These are phyloP conservation scores for Listronotus bonariensis DNA, from an alignment of 1,140 invertebrate species.

Conservation along the genomic window DNA sequence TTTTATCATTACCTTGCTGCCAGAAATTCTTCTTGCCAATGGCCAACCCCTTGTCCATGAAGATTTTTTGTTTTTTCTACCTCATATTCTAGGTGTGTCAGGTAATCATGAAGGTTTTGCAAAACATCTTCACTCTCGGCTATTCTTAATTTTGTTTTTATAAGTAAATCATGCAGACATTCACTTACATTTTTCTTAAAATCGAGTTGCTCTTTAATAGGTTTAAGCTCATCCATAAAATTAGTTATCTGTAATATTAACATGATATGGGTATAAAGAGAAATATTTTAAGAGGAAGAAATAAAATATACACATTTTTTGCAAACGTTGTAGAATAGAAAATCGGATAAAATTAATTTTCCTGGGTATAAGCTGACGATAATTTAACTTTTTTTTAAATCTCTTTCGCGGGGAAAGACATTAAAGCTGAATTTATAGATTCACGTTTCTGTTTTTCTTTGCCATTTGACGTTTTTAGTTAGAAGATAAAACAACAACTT, in stretches of 20 bases:
- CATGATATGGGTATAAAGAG: no score
- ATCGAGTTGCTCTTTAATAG: slow-evolving; percentile 30
- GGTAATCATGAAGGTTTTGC: slow-evolving; percentile 22
- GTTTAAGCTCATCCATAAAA: slow-evolving; percentile 24
- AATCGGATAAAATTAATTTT: no score
- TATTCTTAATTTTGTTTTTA: slow-evolving; percentile 31
- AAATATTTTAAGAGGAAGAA: no score
- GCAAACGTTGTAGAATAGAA: no score
- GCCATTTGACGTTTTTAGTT: no score
- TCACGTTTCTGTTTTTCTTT: no score
- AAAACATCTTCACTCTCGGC: slow-evolving; percentile 31
- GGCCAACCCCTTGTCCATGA: slow-evolving; percentile 9
- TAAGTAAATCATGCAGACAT: slow-evolving; percentile 30
- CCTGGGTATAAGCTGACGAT: no score
- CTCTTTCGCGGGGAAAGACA: no score
- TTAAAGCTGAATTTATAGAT: no score
- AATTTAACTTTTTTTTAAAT: no score
- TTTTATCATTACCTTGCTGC: slow-evolving; percentile 34
- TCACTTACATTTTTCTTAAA: slow-evolving; percentile 31
- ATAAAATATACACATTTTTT: no score
- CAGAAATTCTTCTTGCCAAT: slow-evolving; percentile 37
- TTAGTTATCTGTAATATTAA: slow-evolving; percentile 13
- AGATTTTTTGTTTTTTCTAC: slow-evolving; percentile 27
- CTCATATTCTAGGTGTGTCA: slow-evolving; percentile 25
- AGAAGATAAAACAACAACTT: no score